Conservation (phyloP, 2,113 vertebrate species). For the Gopherus evgoodei region DNA sequence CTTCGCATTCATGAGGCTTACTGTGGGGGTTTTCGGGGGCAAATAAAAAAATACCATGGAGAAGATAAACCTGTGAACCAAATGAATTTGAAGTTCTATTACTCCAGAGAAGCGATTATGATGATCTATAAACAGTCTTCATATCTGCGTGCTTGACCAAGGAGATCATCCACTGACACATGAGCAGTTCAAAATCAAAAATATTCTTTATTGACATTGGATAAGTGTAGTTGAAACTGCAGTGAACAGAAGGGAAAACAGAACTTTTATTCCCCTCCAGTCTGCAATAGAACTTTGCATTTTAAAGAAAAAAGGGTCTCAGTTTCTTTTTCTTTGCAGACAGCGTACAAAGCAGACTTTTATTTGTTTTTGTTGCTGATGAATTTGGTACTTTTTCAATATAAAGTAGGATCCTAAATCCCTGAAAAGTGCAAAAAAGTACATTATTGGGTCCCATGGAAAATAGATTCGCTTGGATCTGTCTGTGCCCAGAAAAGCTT, state of each 20-base stretch:
- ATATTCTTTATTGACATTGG: slow-evolving; percentile 55
- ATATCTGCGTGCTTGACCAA: slow-evolving; percentile 25
- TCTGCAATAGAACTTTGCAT: slow-evolving; percentile 14
- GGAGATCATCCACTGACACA: slow-evolving; percentile 48
- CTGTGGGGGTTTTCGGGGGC: neutral
- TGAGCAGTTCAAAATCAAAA: neutral
- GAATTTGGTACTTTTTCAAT: neutral
- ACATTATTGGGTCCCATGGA: slow-evolving; percentile 4
- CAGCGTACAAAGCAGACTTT: neutral
- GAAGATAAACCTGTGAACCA: neutral
- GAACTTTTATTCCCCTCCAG: slow-evolving; percentile 34
- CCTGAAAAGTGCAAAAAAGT: slow-evolving; percentile 16
- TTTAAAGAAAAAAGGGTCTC: neutral
- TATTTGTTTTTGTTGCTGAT: neutral
- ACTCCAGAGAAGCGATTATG: slow-evolving; percentile 34
- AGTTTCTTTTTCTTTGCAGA: slow-evolving; percentile 4
- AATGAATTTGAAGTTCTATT: neutral
- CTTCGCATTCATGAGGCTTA: neutral
- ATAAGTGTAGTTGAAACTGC: slow-evolving; percentile 30
- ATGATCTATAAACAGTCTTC: slow-evolving; percentile 22
- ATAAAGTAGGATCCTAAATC: neutral
- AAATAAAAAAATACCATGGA: neutral
- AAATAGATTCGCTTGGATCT: neutral
- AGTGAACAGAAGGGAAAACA: slow-evolving; percentile 46
- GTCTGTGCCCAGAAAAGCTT: neutral